Conservation (phyloP, 2,797 vertebrate genomes). For the Phylloscopus collybita region DNA sequence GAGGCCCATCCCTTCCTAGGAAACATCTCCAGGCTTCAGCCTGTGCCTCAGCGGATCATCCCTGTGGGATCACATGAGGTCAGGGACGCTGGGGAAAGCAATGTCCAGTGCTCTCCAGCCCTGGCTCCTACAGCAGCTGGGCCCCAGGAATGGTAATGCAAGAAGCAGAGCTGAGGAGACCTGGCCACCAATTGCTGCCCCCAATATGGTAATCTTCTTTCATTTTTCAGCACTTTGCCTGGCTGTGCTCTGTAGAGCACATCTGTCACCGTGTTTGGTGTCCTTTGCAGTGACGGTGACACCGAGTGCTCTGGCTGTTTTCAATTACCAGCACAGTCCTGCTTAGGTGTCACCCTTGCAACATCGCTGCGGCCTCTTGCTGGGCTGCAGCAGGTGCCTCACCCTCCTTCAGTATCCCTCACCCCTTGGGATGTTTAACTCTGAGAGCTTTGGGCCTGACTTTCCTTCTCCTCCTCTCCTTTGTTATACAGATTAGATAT, state of each 20-base stretch:
- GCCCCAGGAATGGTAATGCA: neutral
- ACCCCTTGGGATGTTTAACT: neutral
- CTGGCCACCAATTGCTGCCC: neutral
- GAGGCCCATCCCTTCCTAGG: neutral
- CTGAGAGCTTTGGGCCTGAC: neutral
- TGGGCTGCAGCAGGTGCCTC: neutral
- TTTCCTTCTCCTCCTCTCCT: conserved; percentile 9
- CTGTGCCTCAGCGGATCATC: neutral
- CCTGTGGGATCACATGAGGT: neutral
- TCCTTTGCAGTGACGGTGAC: neutral
- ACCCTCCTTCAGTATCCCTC: neutral
- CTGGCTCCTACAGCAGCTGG: neutral
- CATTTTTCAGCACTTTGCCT: neutral
- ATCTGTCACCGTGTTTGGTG: neutral
- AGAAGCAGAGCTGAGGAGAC: neutral
- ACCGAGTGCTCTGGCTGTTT: neutral
- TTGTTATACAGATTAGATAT: conserved; percentile 22
- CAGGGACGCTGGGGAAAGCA: rapidly evolving
- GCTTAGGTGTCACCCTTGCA: neutral
- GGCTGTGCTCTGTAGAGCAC: neutral
- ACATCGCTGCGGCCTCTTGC: rapidly evolving
- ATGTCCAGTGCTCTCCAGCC: rapidly evolving
- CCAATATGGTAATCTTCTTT: neutral
- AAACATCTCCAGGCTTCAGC: neutral
- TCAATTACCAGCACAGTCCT: neutral